phyloP scores from a whole-genome alignment of 2,113 vertebrate genomes.

The Phrynocephalus versicolor region DNA sequence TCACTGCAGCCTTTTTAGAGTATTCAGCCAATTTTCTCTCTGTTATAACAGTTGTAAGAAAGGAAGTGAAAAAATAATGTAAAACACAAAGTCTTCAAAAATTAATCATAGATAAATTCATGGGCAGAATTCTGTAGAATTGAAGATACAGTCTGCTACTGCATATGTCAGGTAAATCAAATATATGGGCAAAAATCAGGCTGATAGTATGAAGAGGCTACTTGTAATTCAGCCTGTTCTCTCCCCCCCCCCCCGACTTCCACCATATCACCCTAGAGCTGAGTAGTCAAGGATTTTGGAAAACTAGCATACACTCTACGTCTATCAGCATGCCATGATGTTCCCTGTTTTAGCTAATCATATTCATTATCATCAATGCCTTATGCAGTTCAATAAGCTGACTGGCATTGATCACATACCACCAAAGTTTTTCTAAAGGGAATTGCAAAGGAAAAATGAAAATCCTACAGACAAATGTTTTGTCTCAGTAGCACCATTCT shows the following conservation, averaged over 20 bases:
- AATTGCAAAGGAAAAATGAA: background rate
- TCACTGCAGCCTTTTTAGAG: conserved; percentile 84
- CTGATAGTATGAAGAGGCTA: background rate
- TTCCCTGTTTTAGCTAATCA: too few relatives aligned
- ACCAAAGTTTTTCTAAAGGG: background rate
- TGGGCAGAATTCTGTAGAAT: background rate
- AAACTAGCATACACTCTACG: too few relatives aligned
- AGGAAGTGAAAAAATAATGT: background rate
- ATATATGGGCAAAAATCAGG: background rate
- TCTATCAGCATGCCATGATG: too few relatives aligned
- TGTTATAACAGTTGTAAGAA: conserved; percentile 67
- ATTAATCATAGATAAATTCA: background rate
- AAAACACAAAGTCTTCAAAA: background rate
- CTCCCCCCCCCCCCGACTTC: background rate
- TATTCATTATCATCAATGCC: too few relatives aligned
- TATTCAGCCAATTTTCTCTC: conserved; percentile 95
- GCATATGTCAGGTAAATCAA: background rate
- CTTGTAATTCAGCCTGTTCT: background rate
- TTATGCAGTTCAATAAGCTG: too few relatives aligned
- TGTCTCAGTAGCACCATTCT: background rate
- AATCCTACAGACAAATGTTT: background rate
- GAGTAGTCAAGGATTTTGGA: too few relatives aligned
- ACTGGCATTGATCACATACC: too few relatives aligned
- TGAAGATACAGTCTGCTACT: background rate
- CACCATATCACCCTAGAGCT: too few relatives aligned